These are phyloP conservation scores for Heliconius aoede DNA, from an alignment of 2,888 invertebrate genomes.

Conservation along the genomic window DNA sequence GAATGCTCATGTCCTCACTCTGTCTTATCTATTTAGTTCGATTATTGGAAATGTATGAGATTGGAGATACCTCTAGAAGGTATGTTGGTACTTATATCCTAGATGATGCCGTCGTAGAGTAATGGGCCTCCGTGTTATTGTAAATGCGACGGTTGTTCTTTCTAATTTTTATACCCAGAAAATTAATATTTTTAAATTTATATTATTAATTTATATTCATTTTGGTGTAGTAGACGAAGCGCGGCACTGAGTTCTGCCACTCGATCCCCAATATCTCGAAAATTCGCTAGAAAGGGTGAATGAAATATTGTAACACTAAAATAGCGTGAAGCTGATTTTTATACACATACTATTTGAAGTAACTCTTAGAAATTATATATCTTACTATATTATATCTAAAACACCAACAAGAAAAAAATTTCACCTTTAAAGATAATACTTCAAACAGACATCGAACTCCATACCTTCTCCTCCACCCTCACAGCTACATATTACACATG, in stretches of 20 bases:
- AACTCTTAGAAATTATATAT: neutral
- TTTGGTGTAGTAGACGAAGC: neutral
- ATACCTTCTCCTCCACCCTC: neutral
- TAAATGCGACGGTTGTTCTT: too few species aligned
- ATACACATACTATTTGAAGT: too few species aligned
- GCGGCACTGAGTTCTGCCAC: neutral
- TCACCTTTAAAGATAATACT: neutral
- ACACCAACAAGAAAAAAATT: neutral
- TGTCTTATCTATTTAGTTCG: slow-evolving; percentile 42
- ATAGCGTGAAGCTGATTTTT: too few species aligned
- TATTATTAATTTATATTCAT: neutral
- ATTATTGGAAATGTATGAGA: slow-evolving; percentile 20
- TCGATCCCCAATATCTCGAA: neutral
- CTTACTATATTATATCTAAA: neutral
- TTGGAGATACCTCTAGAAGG: neutral
- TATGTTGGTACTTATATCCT: neutral
- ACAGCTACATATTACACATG: neutral
- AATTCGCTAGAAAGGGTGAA: neutral
- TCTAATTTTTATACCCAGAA: too few species aligned
- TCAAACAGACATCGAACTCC: neutral
- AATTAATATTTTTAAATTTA: too few species aligned
- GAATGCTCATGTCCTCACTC: slow-evolving; percentile 44
- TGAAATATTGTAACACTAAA: neutral
- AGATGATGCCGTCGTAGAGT: too few species aligned
- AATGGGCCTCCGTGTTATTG: too few species aligned